Evolutionary conservation across 1,140 invertebrate species (phyloP).

Genomic region (Dryas iulia): DNA sequence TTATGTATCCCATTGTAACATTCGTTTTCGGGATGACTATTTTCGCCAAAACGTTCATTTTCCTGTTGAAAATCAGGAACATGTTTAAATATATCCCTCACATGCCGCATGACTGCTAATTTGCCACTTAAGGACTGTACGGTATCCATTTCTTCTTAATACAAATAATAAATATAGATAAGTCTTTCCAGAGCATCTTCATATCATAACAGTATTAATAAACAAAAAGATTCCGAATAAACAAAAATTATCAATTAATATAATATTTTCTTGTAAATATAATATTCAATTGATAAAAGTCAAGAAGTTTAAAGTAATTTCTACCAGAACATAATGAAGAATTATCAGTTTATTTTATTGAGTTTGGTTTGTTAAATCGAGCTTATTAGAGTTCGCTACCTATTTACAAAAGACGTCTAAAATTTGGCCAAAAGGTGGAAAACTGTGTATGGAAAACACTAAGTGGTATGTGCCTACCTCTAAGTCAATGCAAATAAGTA

Average conservation of each 20-base stretch:
- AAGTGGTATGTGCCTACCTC: no score
- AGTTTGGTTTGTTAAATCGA: no score
- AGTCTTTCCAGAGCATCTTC: not conserved
- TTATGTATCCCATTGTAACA: constrained; percentile 87
- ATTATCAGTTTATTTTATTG: no score
- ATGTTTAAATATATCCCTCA: constrained; percentile 21
- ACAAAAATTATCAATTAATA: not conserved
- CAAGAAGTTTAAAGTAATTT: no score
- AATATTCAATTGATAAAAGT: no score
- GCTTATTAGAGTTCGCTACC: no score
- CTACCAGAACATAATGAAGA: not conserved
- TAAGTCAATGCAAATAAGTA: no score
- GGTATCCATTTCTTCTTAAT: not conserved
- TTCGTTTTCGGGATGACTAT: constrained; percentile 90
- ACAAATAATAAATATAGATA: not conserved
- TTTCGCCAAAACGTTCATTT: constrained; percentile 92
- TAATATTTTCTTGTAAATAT: not conserved
- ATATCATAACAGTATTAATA: not conserved
- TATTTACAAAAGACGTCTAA: no score
- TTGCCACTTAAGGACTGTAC: constrained; percentile 52
- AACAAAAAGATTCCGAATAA: no score
- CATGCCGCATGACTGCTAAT: constrained; percentile 33
- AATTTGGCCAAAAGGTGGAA: no score
- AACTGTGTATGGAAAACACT: no score
- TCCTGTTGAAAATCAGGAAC: constrained; percentile 70